These are phyloP conservation scores for Notospermus geniculatus DNA, from an alignment of 1,140 invertebrate genomes.

Conservation along the genomic window DNA sequence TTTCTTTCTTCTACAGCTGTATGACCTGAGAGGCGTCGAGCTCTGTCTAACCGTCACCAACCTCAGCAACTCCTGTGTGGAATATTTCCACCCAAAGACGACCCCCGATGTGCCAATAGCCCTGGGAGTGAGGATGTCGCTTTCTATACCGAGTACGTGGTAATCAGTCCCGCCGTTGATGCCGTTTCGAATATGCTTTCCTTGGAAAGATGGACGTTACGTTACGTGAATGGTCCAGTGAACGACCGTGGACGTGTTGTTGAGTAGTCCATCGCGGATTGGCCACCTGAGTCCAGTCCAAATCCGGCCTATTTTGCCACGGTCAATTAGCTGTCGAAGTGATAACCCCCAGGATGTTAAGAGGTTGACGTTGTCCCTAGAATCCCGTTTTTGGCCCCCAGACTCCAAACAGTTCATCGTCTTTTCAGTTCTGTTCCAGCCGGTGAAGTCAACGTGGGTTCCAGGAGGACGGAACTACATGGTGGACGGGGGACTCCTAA, in stretches of 20 bases:
- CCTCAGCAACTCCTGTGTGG: slow-evolving; percentile 44
- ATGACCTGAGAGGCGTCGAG: slow-evolving; percentile 37
- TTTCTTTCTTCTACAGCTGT: slow-evolving; percentile 34
- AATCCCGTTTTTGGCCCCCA: too few species aligned
- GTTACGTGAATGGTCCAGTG: too few species aligned
- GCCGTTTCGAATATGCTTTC: background rate
- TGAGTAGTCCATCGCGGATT: too few species aligned
- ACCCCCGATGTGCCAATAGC: slow-evolving; percentile 49
- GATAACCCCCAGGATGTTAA: too few species aligned
- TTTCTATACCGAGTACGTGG: slow-evolving; percentile 47
- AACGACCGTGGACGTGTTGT: too few species aligned
- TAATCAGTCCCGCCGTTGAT: background rate
- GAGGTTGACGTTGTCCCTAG: too few species aligned
- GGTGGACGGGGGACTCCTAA: slow-evolving; percentile 39
- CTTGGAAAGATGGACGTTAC: background rate
- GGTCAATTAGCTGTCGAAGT: too few species aligned
- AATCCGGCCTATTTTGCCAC: too few species aligned
- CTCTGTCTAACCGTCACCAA: slow-evolving; percentile 52
- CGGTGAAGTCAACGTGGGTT: slow-evolving; percentile 10
- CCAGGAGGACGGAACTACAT: slow-evolving; percentile 23
- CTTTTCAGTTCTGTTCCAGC: slow-evolving; percentile 3
- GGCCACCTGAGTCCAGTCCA: too few species aligned
- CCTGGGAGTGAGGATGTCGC: slow-evolving; percentile 51
- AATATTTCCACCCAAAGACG: slow-evolving; percentile 49
- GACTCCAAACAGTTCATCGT: too few species aligned